Percentiles rank a stretch among this genome's conserved stretches.
phyloP scores from a whole-genome alignment of 2,888 invertebrate genomes.

The Cantharis lateralis region DNA sequence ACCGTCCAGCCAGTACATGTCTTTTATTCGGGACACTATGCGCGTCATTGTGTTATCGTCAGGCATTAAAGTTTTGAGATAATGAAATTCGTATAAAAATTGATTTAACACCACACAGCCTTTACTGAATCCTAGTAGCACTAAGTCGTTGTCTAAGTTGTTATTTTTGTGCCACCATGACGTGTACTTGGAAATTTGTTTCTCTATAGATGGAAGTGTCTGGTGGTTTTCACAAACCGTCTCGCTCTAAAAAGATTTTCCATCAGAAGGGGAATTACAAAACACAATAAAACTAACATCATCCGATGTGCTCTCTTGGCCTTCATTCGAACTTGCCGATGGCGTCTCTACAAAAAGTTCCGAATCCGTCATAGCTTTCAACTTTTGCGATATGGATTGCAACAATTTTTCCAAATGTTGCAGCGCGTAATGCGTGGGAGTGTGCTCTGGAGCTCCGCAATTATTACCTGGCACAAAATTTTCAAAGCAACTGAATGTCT shows the following conservation, averaged over 20 bases:
- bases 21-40: constrained; percentile 69
- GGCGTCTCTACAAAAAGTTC: constrained; percentile 3
- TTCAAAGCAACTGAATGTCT: constrained; percentile 85
- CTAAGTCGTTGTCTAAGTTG: constrained; percentile 63
- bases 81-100: constrained; percentile 82
- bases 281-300: background rate
- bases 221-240: background rate
- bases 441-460: constrained; percentile 81
- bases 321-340: background rate
- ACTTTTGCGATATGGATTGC: constrained; percentile 60
- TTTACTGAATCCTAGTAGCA: constrained; percentile 87
- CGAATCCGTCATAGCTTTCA: constrained; percentile 40
- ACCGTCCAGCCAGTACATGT: constrained; percentile 90
- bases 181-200: constrained; percentile 32
- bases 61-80: constrained; percentile 69
- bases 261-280: background rate
- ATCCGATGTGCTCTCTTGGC: background rate
- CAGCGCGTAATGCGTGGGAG: constrained; percentile 72
- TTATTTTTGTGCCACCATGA: constrained; percentile 64
- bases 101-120: constrained; percentile 93
- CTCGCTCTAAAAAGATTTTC: background rate
- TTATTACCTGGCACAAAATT: constrained; percentile 85
- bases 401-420: constrained; percentile 72
- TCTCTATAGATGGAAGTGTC: background rate
- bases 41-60: constrained; percentile 65